phyloP scores from a whole-genome alignment of 1,140 invertebrate species.

The Scaptodrosophila lebanonensis region DNA sequence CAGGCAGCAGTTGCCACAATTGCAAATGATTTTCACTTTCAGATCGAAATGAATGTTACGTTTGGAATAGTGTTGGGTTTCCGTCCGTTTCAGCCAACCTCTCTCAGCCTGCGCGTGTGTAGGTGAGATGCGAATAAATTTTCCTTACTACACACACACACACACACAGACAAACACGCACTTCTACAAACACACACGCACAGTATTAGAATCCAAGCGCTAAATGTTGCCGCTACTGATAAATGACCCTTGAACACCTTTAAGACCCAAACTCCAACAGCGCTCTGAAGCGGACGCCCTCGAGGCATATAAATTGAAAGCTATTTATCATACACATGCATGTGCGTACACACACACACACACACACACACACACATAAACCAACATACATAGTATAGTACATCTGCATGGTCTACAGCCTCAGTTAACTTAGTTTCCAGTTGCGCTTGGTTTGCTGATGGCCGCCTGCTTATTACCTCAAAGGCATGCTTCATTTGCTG shows the following conservation, averaged over 20 bases:
- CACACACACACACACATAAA: slow-evolving; percentile 24
- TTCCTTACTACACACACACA: slow-evolving; percentile 35
- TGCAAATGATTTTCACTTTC: slow-evolving; percentile 75
- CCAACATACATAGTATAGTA: background rate
- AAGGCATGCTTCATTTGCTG: slow-evolving; percentile 60
- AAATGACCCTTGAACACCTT: slow-evolving; percentile 75
- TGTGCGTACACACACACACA: slow-evolving; percentile 21
- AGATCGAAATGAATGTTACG: slow-evolving; percentile 68
- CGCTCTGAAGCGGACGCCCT: slow-evolving; percentile 49
- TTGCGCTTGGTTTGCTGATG: slow-evolving; percentile 55
- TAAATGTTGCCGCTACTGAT: slow-evolving; percentile 72
- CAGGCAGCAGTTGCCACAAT: slow-evolving; percentile 48
- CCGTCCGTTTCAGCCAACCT: background rate
- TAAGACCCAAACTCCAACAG: slow-evolving; percentile 34
- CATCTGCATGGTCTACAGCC: slow-evolving; percentile 21
- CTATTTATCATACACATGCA: slow-evolving; percentile 70
- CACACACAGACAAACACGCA: slow-evolving; percentile 26
- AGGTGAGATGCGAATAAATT: slow-evolving; percentile 38
- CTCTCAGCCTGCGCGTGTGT: slow-evolving; percentile 20
- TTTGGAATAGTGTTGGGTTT: slow-evolving; percentile 38
- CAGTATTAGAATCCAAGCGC: slow-evolving; percentile 35
- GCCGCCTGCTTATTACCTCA: slow-evolving; percentile 50
- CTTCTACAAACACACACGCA: slow-evolving; percentile 34
- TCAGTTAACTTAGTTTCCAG: slow-evolving; percentile 67
- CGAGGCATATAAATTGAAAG: slow-evolving; percentile 73